Conservation (phyloP, 2,797 vertebrate genomes). For the Tachyglossus aculeatus region DNA sequence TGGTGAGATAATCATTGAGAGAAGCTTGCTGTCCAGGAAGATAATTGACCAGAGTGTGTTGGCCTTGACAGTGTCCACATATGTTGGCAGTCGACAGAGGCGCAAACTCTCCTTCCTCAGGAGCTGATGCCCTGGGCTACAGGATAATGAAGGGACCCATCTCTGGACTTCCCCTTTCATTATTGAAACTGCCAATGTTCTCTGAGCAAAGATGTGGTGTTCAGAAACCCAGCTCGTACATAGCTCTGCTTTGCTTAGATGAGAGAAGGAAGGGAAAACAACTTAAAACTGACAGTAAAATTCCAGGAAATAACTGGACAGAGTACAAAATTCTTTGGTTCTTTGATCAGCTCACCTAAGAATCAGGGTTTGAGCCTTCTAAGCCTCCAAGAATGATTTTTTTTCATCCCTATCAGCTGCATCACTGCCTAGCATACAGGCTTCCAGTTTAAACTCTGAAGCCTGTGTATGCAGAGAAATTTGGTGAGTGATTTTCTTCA, state of each 20-base stretch:
- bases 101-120: slow-evolving; percentile 47
- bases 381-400: too few relatives aligned
- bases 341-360: slow-evolving; percentile 34
- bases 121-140: slow-evolving; percentile 17
- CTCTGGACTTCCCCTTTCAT: slow-evolving; percentile 12
- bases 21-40: background rate
- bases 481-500: too few relatives aligned
- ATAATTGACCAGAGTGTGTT: slow-evolving; percentile 11
- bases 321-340: slow-evolving; percentile 41
- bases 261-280: slow-evolving; percentile 10
- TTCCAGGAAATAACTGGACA: slow-evolving; percentile 47
- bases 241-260: slow-evolving; percentile 50
- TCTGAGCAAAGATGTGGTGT: slow-evolving; percentile 21
- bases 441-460: too few relatives aligned
- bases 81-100: slow-evolving; percentile 20
- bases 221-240: slow-evolving; percentile 47
- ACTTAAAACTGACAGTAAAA: background rate
- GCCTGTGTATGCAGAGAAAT: too few relatives aligned
- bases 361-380: too few relatives aligned
- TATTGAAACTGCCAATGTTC: slow-evolving; percentile 37
- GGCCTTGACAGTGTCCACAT: slow-evolving; percentile 30
- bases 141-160: slow-evolving; percentile 30
- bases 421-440: too few relatives aligned
- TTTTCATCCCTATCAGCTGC: too few relatives aligned
- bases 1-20: slow-evolving; percentile 31